Base-by-base conservation (phyloP, 2,888 invertebrate genomes). In the Protophormia terraenovae region DNA sequence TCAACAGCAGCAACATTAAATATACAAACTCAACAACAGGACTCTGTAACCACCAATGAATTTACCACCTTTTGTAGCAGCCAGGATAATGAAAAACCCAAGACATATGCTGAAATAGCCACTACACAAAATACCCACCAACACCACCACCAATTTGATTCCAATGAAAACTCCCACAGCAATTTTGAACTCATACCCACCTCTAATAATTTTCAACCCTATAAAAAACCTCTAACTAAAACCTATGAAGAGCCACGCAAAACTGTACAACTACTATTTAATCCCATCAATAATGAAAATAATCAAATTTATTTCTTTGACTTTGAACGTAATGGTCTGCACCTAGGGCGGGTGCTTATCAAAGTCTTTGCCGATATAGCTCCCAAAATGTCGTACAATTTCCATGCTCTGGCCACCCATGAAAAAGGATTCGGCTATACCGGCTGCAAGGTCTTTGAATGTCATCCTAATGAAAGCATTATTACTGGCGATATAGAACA, bases 381-480 rank as follows among this genome's bases (percentile, higher is more conserved):
- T 19, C 97, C 96, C 19, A 95, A 95, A 90, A 96, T 97, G 96
- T 95, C 96, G 35, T 95, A 96, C 90, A 96, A 96, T 92, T 97
- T 97, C 91, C 94, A 95, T 72, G 94, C 95, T 24, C 93, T 96
- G 60, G 94, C 95, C 22, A 95, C 95, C 10, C 96, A 96, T 64
- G 96, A 96, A 89, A 94, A 95, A 38, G 96, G 96, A 29, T 94
- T 95, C 89, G 96, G 96, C 60, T 97, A 96, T 92, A 96, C 95
- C 89, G 96, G 96, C 50, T 97, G 97, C 92, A 94, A 95, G 88
- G 95, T 97, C 88, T 97, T 96, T 92, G 96, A 96, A 91, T 96
- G 96, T 90, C 96, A 96, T 96, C 96, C 95, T 89, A 95, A 95
- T 87, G 96, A 97, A 91, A 96, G 96, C 90, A 95, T 97, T 64